These are phyloP conservation scores for Oncorhynchus gorbuscha DNA, from an alignment of 2,113 vertebrate species.

Conservation along the genomic window DNA sequence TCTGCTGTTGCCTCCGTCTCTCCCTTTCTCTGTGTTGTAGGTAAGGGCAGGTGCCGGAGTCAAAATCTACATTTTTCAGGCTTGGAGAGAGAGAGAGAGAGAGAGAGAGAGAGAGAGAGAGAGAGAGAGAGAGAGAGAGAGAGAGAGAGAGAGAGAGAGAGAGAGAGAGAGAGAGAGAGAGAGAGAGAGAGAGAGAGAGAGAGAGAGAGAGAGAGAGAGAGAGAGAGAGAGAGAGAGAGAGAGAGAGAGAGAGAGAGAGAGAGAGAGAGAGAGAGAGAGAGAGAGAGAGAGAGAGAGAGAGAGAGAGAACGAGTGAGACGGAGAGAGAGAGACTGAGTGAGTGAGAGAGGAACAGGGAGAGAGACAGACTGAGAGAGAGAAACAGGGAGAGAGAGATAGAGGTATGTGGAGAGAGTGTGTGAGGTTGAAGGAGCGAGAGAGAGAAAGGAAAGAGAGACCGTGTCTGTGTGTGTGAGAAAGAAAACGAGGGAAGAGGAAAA, in stretches of 20 bases:
- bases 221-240: conserved; percentile 1
- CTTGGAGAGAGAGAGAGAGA: conserved; percentile 3
- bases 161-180: no score
- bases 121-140: neutral
- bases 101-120: neutral
- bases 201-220: neutral
- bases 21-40: conserved; percentile 15
- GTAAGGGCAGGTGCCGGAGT: conserved; percentile 32
- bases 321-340: neutral
- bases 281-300: neutral
- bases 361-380: neutral
- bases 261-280: neutral
- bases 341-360: neutral
- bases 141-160: neutral
- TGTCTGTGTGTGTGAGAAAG: neutral
- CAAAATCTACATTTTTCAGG: neutral
- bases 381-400: neutral
- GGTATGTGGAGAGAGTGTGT: no score
- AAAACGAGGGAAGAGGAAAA: conserved; percentile 4
- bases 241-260: neutral
- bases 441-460: no score
- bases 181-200: neutral
- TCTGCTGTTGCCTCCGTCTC: conserved; percentile 41
- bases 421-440: no score
- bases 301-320: neutral